Evolutionary conservation across 2,888 invertebrate species (phyloP).

Genomic region (Carabus problematicus): DNA sequence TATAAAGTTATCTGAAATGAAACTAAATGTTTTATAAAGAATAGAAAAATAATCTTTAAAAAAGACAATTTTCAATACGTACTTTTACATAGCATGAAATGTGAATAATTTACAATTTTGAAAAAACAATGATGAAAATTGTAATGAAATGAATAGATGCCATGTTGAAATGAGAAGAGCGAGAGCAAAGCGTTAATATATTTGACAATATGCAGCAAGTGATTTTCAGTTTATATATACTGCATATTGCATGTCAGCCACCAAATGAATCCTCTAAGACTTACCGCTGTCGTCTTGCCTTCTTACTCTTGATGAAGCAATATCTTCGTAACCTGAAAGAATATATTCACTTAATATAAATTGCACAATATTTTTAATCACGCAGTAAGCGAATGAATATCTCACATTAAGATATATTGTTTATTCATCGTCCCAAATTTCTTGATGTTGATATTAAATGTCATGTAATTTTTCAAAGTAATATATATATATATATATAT

Average conservation of each 20-base stretch:
- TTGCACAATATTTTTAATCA: too few relatives aligned
- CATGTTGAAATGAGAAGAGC: too few relatives aligned
- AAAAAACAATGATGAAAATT: background rate
- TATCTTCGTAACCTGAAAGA: constrained; percentile 37
- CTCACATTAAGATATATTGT: too few relatives aligned
- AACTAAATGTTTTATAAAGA: too few relatives aligned
- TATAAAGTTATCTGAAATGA: too few relatives aligned
- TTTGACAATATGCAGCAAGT: background rate
- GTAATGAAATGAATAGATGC: too few relatives aligned
- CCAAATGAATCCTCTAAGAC: background rate
- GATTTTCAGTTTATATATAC: background rate
- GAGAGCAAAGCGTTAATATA: too few relatives aligned
- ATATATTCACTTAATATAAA: background rate
- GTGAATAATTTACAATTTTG: constrained; percentile 14
- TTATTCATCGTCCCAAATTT: too few relatives aligned
- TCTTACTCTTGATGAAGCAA: constrained; percentile 33
- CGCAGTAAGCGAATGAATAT: too few relatives aligned
- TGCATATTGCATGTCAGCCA: constrained; percentile 1
- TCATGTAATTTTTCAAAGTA: background rate
- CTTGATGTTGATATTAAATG: too few relatives aligned
- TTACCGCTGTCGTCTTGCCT: constrained; percentile 35
- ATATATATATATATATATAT: background rate
- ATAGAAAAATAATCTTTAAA: too few relatives aligned
- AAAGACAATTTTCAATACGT: too few relatives aligned
- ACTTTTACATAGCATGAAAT: background rate